These are phyloP conservation scores for Junco hyemalis DNA, from an alignment of 2,113 vertebrate species.

Conservation along the genomic window DNA sequence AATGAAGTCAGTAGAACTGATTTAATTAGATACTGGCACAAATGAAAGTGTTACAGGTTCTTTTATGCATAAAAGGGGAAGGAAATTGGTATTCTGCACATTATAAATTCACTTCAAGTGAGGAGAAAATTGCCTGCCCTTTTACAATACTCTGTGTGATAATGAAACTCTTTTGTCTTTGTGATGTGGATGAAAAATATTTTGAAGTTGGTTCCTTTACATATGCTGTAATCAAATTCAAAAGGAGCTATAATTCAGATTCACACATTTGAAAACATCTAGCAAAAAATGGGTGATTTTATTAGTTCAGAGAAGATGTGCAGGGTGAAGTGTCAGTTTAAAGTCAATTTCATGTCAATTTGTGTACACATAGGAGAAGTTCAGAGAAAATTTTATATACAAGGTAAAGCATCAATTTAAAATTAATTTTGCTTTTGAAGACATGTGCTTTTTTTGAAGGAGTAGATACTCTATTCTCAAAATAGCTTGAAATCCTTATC, in stretches of 20 bases:
- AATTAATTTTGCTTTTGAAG: neutral
- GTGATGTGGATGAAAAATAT: neutral
- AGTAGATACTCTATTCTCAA: neutral
- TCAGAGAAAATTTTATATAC: neutral
- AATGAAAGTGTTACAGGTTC: neutral
- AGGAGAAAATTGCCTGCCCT: neutral
- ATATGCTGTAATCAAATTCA: neutral
- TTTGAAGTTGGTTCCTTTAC: neutral
- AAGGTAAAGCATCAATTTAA: neutral
- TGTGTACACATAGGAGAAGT: neutral
- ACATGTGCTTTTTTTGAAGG: neutral
- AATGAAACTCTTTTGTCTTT: neutral
- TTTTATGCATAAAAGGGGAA: neutral
- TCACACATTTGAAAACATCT: neutral
- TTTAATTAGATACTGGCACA: neutral
- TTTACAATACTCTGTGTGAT: neutral
- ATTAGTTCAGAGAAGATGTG: neutral
- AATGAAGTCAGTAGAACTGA: neutral
- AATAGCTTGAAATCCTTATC: constrained; percentile 31
- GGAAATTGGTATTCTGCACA: neutral
- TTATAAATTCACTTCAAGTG: neutral
- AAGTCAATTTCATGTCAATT: neutral
- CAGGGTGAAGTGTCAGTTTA: neutral
- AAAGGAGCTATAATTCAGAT: neutral
- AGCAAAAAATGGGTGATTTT: neutral